Evolutionary conservation across 92 coral and sea anemone species (phyloP).

Genomic region (Epizoanthus stellaris): DNA sequence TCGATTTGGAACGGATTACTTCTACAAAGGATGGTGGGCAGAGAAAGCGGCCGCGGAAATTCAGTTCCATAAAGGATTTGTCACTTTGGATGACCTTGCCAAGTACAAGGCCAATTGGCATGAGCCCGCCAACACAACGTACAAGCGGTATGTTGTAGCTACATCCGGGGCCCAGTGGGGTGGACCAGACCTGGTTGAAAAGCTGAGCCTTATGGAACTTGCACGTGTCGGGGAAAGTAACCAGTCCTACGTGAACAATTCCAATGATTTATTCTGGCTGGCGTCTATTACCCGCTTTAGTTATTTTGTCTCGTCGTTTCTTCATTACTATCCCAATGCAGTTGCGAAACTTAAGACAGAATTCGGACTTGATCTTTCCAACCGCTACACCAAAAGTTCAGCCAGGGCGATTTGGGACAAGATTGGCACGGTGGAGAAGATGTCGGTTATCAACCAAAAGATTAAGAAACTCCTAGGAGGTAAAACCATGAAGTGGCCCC

Average conservation of each 20-base stretch:
- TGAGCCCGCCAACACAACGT: slow-evolving; percentile 76
- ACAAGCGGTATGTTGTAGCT: slow-evolving; percentile 62
- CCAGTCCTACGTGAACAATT: slow-evolving; percentile 76
- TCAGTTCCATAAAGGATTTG: slow-evolving; percentile 67
- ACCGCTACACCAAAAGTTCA: slow-evolving; percentile 70
- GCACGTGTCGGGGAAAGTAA: slow-evolving; percentile 69
- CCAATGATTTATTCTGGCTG: slow-evolving; percentile 82
- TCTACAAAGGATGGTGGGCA: slow-evolving; percentile 84
- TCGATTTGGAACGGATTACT: slow-evolving; percentile 57
- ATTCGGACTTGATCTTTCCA: slow-evolving; percentile 72
- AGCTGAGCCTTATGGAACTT: slow-evolving; percentile 82
- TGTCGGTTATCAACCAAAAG: slow-evolving; percentile 71
- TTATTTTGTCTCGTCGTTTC: slow-evolving; percentile 71
- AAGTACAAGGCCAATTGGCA: slow-evolving; percentile 82
- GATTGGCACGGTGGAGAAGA: slow-evolving; percentile 75
- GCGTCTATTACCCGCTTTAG: slow-evolving; percentile 86
- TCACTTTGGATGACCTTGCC: slow-evolving; percentile 73
- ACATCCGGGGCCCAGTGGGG: slow-evolving; percentile 90
- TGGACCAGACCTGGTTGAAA: slow-evolving; percentile 84
- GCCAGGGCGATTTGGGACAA: slow-evolving; percentile 78
- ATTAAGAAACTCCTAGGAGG: slow-evolving; percentile 80
- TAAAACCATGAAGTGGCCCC: slow-evolving; percentile 12
- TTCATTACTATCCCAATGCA: slow-evolving; percentile 61
- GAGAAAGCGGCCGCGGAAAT: slow-evolving; percentile 63
- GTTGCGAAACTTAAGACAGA: slow-evolving; percentile 58